phyloP scores from a whole-genome alignment of 2,113 vertebrate species.

The Cyprinus carpio region DNA sequence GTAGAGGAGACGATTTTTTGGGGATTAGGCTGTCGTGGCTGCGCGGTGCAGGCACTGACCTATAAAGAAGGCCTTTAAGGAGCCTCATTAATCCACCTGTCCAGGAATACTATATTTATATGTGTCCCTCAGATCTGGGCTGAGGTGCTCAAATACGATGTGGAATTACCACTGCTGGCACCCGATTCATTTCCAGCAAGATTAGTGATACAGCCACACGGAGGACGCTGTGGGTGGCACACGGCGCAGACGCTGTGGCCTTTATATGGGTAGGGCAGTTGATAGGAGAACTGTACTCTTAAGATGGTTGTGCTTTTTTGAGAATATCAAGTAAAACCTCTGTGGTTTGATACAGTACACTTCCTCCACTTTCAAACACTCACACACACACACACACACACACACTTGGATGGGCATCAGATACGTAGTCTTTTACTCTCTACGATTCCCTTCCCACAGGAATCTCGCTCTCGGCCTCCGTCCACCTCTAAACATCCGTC shows the following conservation, averaged over 20 bases:
- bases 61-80: conserved; percentile 74
- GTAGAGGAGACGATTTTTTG: conserved; percentile 58
- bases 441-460: conserved; percentile 51
- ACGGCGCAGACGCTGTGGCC: conserved; percentile 56
- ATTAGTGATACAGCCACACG: conserved; percentile 67
- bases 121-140: conserved; percentile 70
- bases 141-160: conserved; percentile 69
- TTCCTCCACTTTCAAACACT: background rate
- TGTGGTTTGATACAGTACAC: background rate
- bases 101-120: conserved; percentile 71
- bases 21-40: conserved; percentile 54
- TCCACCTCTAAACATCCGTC: conserved; percentile 59
- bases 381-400: background rate
- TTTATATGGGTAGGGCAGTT: conserved; percentile 56
- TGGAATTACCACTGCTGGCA: conserved; percentile 72
- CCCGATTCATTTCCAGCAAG: conserved; percentile 72
- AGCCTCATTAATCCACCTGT: conserved; percentile 74
- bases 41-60: conserved; percentile 66
- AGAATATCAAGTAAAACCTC: background rate
- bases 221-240: conserved; percentile 59
- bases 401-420: conserved; percentile 26
- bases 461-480: conserved; percentile 2
- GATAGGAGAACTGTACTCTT: conserved; percentile 38
- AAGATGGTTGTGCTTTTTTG: background rate
- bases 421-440: conserved; percentile 26